Conservation (phyloP, 2,888 invertebrate genomes). For the Azorinus chamasolen region DNA sequence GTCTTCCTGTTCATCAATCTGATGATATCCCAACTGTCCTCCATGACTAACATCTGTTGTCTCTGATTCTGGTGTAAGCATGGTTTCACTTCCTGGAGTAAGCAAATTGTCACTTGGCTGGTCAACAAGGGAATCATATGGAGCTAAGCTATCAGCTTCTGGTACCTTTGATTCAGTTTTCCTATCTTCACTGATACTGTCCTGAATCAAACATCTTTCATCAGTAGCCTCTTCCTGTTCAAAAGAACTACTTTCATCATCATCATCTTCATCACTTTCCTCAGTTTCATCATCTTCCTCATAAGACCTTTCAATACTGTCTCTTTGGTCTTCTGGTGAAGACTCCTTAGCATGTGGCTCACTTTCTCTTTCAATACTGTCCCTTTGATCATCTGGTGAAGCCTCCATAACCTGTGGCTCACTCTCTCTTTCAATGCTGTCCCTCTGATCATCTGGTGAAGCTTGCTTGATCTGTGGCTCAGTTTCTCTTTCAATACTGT, state of each 20-base stretch:
- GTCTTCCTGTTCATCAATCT: conserved; percentile 61
- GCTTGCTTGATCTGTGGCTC: conserved; percentile 31
- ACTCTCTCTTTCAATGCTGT: conserved; percentile 24
- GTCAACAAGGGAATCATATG: conserved; percentile 44
- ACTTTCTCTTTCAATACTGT: conserved; percentile 21
- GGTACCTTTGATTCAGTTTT: conserved; percentile 35
- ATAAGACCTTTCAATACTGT: conserved; percentile 56
- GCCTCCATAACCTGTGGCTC: conserved; percentile 31
- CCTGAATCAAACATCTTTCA: conserved; percentile 65
- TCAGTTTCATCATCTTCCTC: conserved; percentile 53
- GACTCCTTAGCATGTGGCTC: conserved; percentile 10
- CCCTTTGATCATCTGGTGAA: conserved; percentile 29
- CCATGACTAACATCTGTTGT: conserved; percentile 59
- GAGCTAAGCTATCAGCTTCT: conserved; percentile 44
- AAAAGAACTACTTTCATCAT: conserved; percentile 66
- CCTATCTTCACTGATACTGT: conserved; percentile 51
- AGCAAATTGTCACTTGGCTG: conserved; percentile 56
- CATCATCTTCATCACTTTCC: conserved; percentile 70
- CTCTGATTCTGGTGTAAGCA: conserved; percentile 57
- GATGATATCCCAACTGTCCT: conserved; percentile 58
- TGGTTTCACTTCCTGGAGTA: conserved; percentile 42
- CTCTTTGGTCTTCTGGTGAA: conserved; percentile 31
- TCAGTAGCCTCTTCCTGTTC: conserved; percentile 67
- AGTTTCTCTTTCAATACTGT: conserved; percentile 46
- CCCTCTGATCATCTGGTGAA: conserved; percentile 26